Evolutionary conservation across 2,113 vertebrate genomes (phyloP).

Genomic region (Apteryx mantelli): DNA sequence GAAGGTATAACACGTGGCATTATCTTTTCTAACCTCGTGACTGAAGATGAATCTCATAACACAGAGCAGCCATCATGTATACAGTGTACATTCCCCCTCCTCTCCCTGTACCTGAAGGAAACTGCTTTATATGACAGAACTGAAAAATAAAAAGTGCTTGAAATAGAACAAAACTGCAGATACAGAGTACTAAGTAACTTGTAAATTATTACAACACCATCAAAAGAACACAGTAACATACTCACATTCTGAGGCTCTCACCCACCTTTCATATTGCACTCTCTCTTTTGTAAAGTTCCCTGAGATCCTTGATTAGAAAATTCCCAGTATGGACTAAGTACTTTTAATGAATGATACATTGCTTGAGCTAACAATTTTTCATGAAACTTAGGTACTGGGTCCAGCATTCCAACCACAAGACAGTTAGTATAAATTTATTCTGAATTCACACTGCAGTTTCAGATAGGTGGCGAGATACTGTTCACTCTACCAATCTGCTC

Average conservation of each 20-base stretch:
- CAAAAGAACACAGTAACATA: background rate
- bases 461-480: background rate
- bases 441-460: background rate
- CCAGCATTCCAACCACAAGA: background rate
- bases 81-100: background rate
- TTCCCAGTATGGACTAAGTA: background rate
- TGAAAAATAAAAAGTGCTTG: slow-evolving; percentile 4
- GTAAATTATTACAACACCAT: background rate
- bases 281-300: background rate
- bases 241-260: background rate
- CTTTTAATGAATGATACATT: background rate
- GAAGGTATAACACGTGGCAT: background rate
- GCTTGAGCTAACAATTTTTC: background rate
- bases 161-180: background rate
- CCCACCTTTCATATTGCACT: background rate
- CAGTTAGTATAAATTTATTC: background rate
- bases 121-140: background rate
- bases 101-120: background rate
- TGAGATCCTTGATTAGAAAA: background rate
- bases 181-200: background rate
- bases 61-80: background rate
- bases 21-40: background rate
- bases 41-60: background rate
- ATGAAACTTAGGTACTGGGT: background rate
- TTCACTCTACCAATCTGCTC: background rate